Evolutionary conservation across 1,140 invertebrate genomes (phyloP).

Genomic region (Neodiprion fabricii): DNA sequence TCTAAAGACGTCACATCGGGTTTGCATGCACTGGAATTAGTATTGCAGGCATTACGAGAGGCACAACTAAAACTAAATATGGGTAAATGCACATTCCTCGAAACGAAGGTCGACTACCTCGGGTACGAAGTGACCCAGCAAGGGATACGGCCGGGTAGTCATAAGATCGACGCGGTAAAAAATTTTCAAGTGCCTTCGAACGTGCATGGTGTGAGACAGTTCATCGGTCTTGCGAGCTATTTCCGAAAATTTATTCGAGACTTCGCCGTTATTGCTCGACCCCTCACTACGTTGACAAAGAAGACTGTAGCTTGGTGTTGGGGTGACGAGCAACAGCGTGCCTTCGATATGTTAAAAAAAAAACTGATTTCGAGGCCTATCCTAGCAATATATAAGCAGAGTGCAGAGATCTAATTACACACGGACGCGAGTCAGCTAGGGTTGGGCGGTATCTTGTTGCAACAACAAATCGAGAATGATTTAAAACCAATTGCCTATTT

Average conservation of each 20-base stretch:
- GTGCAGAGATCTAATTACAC: constrained; percentile 22
- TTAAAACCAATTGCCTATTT: constrained; percentile 42
- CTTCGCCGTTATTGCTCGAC: constrained; percentile 38
- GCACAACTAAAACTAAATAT: too few species aligned
- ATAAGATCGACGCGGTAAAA: too few species aligned
- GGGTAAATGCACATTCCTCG: too few species aligned
- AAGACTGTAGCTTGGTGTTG: constrained; percentile 36
- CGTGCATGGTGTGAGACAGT: too few species aligned
- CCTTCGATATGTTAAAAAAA: background rate
- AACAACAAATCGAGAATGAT: constrained; percentile 39
- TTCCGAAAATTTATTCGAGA: constrained; percentile 47
- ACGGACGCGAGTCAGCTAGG: constrained; percentile 44
- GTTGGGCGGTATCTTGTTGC: constrained; percentile 43
- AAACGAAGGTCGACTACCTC: too few species aligned
- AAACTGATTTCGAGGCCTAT: background rate
- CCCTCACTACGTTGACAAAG: constrained; percentile 38
- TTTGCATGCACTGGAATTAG: too few species aligned
- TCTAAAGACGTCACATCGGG: too few species aligned
- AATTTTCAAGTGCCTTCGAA: too few species aligned
- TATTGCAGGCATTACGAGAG: too few species aligned
- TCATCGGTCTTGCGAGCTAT: constrained; percentile 36
- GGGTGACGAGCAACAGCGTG: constrained; percentile 22
- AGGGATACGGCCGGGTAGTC: too few species aligned
- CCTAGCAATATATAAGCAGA: too few species aligned
- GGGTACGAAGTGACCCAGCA: too few species aligned